Evolutionary conservation across 2,797 vertebrate genomes (phyloP).

Genomic region (Sebastes nivosus): DNA sequence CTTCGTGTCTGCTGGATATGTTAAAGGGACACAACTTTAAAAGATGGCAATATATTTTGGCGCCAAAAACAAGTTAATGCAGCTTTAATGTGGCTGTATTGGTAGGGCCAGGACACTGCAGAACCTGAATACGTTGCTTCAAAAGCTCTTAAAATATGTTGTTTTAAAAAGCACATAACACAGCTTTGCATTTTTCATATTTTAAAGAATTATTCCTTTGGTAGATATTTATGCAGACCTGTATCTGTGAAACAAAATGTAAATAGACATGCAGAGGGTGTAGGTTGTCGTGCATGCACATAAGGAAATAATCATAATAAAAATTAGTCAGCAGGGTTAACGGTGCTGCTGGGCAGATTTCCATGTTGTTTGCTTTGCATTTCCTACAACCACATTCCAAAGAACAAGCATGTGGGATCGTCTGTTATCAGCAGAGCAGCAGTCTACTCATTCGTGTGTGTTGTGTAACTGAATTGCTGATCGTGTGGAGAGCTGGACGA

Average conservation of each 20-base stretch:
- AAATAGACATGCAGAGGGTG: background rate
- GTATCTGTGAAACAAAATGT: background rate
- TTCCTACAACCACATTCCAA: background rate
- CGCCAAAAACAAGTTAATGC: too few relatives aligned
- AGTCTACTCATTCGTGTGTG: background rate
- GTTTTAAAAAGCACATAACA: too few relatives aligned
- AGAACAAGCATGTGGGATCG: background rate
- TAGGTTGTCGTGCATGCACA: background rate
- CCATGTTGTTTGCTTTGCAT: background rate
- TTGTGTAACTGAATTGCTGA: conserved; percentile 5
- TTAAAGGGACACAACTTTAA: too few relatives aligned
- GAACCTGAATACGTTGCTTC: too few relatives aligned
- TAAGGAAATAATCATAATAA: background rate
- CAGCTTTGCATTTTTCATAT: too few relatives aligned
- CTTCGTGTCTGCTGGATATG: too few relatives aligned
- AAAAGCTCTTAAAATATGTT: too few relatives aligned
- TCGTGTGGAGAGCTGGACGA: background rate
- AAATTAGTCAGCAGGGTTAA: background rate
- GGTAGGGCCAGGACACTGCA: fast-evolving
- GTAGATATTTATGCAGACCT: too few relatives aligned
- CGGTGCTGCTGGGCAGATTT: background rate
- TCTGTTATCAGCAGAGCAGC: conserved; percentile 4
- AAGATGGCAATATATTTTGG: too few relatives aligned
- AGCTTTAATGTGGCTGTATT: too few relatives aligned
- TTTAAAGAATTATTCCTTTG: too few relatives aligned